Evolutionary conservation across 1,140 invertebrate genomes (phyloP).

Genomic region (Lepidurus arcticus): DNA sequence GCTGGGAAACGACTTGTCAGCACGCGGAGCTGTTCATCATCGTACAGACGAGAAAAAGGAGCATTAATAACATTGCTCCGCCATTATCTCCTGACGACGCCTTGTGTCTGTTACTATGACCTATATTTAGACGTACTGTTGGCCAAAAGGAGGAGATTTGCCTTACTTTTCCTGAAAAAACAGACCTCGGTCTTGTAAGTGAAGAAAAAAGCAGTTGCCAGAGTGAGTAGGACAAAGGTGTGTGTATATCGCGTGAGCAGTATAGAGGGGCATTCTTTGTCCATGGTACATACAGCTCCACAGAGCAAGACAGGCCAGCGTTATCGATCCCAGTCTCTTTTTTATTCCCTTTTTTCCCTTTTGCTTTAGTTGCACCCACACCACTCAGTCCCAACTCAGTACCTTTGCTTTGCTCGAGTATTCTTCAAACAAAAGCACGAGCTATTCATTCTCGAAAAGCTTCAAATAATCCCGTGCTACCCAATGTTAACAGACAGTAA

Average conservation of each 20-base stretch:
- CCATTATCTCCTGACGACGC: neutral
- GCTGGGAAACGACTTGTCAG: neutral
- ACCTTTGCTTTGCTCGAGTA: neutral
- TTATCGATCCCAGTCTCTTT: neutral
- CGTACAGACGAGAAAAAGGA: neutral
- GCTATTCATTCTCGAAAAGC: neutral
- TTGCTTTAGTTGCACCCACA: neutral
- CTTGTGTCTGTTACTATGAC: neutral
- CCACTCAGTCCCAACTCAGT: neutral
- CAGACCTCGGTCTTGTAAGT: neutral
- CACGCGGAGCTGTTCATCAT: neutral
- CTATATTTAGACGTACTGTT: neutral
- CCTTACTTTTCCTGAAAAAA: neutral
- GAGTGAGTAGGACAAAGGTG: neutral
- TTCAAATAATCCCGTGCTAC: neutral
- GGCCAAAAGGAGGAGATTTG: neutral
- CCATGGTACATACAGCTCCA: neutral
- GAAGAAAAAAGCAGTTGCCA: neutral
- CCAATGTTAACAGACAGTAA: neutral
- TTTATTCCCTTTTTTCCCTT: neutral
- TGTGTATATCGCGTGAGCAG: slow-evolving; percentile 4
- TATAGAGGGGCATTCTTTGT: neutral
- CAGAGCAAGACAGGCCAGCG: slow-evolving; percentile 12
- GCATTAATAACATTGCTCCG: neutral
- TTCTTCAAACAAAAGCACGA: neutral